A percentile compares a stretch with the other conserved stretches of the same genome.
Evolutionary conservation across 2,888 invertebrate species (phyloP).

Genomic region (Drosophila melanosoma): DNA sequence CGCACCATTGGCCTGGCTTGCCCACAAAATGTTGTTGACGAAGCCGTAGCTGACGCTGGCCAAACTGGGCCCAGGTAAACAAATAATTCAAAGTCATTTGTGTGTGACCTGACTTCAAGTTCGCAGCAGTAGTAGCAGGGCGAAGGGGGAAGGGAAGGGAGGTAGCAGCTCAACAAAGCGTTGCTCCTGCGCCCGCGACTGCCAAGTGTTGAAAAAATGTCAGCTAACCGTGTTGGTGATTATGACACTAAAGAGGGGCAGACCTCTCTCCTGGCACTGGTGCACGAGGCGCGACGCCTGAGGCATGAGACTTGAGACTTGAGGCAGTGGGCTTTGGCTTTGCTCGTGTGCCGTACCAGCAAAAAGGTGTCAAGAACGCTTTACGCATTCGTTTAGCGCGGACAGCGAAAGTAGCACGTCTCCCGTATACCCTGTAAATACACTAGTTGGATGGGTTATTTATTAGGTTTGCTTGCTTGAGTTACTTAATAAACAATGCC

Average conservation of each 20-base stretch:
- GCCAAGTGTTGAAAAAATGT: conserved; percentile 66
- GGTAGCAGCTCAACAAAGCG: conserved; percentile 28
- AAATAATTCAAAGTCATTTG: conserved; percentile 79
- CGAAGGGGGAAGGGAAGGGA: neutral
- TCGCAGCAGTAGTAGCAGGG: conserved; percentile 43
- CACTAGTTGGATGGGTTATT: neutral
- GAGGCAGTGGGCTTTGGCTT: conserved; percentile 25
- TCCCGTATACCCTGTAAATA: conserved; percentile 6
- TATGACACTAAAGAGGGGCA: conserved; percentile 76
- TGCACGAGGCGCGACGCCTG: neutral
- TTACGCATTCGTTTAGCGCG: conserved; percentile 50
- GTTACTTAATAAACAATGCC: neutral
- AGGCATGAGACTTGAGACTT: neutral
- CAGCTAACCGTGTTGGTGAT: conserved; percentile 60
- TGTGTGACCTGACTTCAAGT: conserved; percentile 56
- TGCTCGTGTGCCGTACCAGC: conserved; percentile 18
- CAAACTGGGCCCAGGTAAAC: conserved; percentile 64
- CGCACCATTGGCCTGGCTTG: conserved; percentile 73
- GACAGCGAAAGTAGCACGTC: conserved; percentile 24
- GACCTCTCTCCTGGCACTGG: neutral
- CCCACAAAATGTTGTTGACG: conserved; percentile 63
- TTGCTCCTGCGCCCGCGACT: conserved; percentile 16
- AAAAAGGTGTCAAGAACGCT: conserved; percentile 58
- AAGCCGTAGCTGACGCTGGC: conserved; percentile 14
- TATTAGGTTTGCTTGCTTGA: neutral